Percentiles rank a stretch among this genome's conserved stretches.
These are phyloP conservation scores for Phasia obesa DNA, from an alignment of 2,888 invertebrate species.

Conservation along the genomic window DNA sequence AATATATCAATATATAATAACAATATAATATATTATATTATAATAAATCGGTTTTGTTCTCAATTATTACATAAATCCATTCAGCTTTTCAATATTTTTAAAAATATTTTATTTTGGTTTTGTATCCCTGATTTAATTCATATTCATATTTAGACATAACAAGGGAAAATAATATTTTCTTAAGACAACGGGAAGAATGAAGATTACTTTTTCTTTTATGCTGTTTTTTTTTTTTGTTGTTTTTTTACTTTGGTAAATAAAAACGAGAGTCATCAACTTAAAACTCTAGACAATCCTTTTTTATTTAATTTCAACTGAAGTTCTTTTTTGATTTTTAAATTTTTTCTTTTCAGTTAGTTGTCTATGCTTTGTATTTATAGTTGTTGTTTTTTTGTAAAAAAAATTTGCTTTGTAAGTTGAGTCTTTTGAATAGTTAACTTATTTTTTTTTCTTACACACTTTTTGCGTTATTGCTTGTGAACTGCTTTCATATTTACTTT, in stretches of 20 bases:
- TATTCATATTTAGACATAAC: neutral
- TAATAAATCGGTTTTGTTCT: too few species aligned
- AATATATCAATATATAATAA: too few species aligned
- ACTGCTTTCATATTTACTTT: slow-evolving; percentile 65
- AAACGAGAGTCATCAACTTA: slow-evolving; percentile 60
- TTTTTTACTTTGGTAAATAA: slow-evolving; percentile 17
- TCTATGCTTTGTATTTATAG: slow-evolving; percentile 31
- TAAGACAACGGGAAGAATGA: slow-evolving; percentile 24
- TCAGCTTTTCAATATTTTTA: neutral
- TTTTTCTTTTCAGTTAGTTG: slow-evolving; percentile 3
- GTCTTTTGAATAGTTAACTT: slow-evolving; percentile 56
- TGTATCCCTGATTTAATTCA: slow-evolving; percentile 14
- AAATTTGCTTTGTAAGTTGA: slow-evolving; percentile 58
- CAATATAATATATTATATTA: too few species aligned
- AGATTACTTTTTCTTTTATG: neutral
- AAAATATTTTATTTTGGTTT: neutral
- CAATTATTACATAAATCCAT: too few species aligned
- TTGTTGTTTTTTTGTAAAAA: slow-evolving; percentile 46
- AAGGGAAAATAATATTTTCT: slow-evolving; percentile 7
- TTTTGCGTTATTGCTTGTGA: slow-evolving; percentile 28
- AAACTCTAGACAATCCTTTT: slow-evolving; percentile 55
- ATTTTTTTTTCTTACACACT: slow-evolving; percentile 1
- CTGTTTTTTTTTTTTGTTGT: slow-evolving; percentile 19
- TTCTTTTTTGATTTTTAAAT: slow-evolving; percentile 3
- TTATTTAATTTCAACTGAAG: slow-evolving; percentile 38